phyloP scores from a whole-genome alignment of 2,113 vertebrate genomes.

The Sander vitreus region DNA sequence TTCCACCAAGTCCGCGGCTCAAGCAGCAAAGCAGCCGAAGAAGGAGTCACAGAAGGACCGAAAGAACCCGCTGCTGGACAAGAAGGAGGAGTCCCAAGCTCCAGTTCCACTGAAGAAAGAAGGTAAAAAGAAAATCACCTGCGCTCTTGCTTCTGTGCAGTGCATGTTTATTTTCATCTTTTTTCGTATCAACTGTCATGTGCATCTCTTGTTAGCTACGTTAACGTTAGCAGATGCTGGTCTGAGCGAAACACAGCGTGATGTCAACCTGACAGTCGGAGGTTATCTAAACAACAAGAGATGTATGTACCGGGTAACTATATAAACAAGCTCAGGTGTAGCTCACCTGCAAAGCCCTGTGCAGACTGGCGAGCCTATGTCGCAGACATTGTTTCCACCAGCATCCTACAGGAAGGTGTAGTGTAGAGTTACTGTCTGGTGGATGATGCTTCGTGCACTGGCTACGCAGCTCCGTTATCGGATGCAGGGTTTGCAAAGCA shows the following conservation, averaged over 20 bases:
- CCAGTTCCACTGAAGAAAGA: conserved; percentile 90
- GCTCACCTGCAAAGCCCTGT: not conserved
- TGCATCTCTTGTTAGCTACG: conserved; percentile 55
- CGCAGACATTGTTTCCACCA: conserved; percentile 42
- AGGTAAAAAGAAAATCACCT: conserved; percentile 73
- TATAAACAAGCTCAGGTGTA: not conserved
- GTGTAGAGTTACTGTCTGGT: conserved; percentile 23
- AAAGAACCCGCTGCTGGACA: conserved; percentile 90
- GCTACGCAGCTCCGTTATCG: conserved; percentile 34
- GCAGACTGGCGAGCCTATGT: conserved; percentile 9
- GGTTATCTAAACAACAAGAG: not conserved
- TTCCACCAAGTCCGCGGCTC: conserved; percentile 88
- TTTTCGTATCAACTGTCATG: conserved; percentile 50
- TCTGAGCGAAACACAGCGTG: conserved; percentile 49
- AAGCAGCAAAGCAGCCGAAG: conserved; percentile 92
- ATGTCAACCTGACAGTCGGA: conserved; percentile 59
- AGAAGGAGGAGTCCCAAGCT: conserved; percentile 88
- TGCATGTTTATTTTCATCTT: conserved; percentile 24
- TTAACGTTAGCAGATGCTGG: conserved; percentile 52
- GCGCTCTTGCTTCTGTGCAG: not conserved
- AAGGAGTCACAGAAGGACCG: conserved; percentile 97
- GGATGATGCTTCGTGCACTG: conserved; percentile 35
- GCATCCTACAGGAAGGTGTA: conserved; percentile 47
- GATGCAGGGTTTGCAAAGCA: conserved; percentile 25
- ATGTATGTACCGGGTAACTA: not conserved